Percentiles rank a stretch among this genome's conserved stretches.
phyloP scores from a whole-genome alignment of 2,888 invertebrate species.

The Noctua pronuba region DNA sequence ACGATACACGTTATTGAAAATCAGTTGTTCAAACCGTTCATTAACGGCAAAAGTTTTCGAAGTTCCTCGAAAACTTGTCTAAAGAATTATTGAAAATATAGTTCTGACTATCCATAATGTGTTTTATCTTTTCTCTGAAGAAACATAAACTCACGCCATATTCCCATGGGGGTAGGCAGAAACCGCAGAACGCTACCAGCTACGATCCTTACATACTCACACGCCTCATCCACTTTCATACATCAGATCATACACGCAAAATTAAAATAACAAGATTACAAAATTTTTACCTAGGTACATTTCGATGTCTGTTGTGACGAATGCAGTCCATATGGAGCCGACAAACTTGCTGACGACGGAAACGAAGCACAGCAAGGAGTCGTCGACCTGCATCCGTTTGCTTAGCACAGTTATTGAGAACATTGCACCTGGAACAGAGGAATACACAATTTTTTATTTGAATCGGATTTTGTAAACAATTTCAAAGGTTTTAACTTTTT shows the following conservation, averaged over 20 bases:
- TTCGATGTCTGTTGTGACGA: constrained; percentile 82
- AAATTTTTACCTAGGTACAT: constrained; percentile 83
- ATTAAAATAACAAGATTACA: neutral
- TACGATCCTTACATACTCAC: neutral
- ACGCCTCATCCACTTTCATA: neutral
- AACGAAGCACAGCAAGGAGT: constrained; percentile 83
- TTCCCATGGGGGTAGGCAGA: neutral
- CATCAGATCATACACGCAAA: neutral
- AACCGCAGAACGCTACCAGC: neutral
- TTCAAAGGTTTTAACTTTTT: too few relatives aligned
- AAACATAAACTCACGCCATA: neutral
- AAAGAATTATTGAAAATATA: neutral
- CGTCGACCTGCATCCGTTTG: constrained; percentile 82
- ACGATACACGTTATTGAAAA: neutral
- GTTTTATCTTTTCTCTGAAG: neutral
- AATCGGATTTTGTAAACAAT: too few relatives aligned
- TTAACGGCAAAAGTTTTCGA: neutral
- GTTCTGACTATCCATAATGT: neutral
- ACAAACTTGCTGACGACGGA: constrained; percentile 84
- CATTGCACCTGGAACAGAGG: constrained; percentile 80
- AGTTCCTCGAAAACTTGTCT: neutral
- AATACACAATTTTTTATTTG: neutral
- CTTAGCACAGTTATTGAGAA: constrained; percentile 86
- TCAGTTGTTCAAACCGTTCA: neutral
- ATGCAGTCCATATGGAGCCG: constrained; percentile 86